A percentile compares a stretch with the other conserved stretches of the same genome.
Conservation (phyloP, 1,140 invertebrate species). For the Habropoda laboriosa region DNA sequence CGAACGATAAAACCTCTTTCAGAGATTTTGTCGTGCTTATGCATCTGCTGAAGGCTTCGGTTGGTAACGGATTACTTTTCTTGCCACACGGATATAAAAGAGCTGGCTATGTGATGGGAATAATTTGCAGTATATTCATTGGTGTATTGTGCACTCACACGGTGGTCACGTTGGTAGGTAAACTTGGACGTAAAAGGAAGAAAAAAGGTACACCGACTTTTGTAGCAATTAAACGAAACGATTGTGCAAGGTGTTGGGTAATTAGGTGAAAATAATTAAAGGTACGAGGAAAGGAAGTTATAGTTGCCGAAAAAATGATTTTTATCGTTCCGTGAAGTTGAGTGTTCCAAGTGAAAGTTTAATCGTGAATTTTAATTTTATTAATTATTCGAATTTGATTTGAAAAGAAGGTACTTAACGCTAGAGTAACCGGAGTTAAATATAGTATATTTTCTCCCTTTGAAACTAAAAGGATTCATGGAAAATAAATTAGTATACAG, state of each 20-base stretch:
- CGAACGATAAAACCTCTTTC: constrained; percentile 26
- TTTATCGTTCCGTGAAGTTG: not conserved
- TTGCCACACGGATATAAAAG: constrained; percentile 84
- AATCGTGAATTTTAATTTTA: too few relatives aligned
- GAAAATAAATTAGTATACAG: too few relatives aligned
- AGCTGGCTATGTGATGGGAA: constrained; percentile 82
- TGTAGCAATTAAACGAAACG: not conserved
- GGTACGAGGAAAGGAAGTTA: not conserved
- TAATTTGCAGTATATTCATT: constrained; percentile 77
- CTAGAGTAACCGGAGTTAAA: too few relatives aligned
- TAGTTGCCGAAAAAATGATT: not conserved
- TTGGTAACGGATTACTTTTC: constrained; percentile 85
- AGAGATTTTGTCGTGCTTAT: constrained; percentile 79
- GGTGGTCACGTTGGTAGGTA: constrained; percentile 68
- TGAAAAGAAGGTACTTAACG: too few relatives aligned
- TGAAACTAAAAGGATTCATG: too few relatives aligned
- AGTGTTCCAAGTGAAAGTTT: too few relatives aligned
- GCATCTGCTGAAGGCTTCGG: constrained; percentile 82
- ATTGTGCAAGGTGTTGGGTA: not conserved
- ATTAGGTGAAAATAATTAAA: constrained; percentile 1
- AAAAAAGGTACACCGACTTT: not conserved
- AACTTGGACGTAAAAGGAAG: not conserved
- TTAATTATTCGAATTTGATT: not conserved
- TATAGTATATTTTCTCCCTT: too few relatives aligned
- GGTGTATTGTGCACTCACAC: constrained; percentile 81